These are phyloP conservation scores for Ammodytes marinus DNA, from an alignment of 2,113 vertebrate genomes.

Conservation along the genomic window DNA sequence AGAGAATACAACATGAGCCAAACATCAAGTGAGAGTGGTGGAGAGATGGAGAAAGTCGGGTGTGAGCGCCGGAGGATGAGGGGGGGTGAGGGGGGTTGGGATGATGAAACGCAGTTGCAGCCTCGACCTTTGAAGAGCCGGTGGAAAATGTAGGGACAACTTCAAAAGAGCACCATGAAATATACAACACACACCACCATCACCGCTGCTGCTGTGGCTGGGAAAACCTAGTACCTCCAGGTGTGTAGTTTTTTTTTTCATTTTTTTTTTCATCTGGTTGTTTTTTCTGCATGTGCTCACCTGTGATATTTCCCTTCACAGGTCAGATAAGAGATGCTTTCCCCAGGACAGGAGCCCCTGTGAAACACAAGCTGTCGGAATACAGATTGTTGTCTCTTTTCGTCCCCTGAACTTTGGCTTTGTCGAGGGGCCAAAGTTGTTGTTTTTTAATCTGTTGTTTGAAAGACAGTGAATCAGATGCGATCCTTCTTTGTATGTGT, in stretches of 20 bases:
- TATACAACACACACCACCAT: constrained; percentile 65
- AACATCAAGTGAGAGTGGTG: constrained; percentile 54
- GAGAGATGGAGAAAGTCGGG: constrained; percentile 59
- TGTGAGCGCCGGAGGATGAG: background rate
- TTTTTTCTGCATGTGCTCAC: constrained; percentile 55
- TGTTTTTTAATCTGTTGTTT: constrained; percentile 41
- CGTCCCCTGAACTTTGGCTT: constrained; percentile 59
- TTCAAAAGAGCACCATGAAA: constrained; percentile 81
- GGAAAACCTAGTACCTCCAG: constrained; percentile 50
- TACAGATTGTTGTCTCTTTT: constrained; percentile 47
- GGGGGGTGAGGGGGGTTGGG: background rate
- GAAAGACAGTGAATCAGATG: constrained; percentile 52
- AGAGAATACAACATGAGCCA: constrained; percentile 61
- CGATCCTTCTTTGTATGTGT: constrained; percentile 37
- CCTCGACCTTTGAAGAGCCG: constrained; percentile 79
- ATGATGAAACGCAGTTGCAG: constrained; percentile 71
- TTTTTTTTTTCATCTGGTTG: constrained; percentile 16
- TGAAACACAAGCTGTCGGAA: constrained; percentile 40
- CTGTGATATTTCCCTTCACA: constrained; percentile 54
- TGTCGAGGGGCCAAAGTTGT: background rate
- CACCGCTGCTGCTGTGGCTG: constrained; percentile 38
- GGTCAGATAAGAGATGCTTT: constrained; percentile 30
- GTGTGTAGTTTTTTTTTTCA: constrained; percentile 33
- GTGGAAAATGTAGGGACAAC: constrained; percentile 73
- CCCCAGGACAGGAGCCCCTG: constrained; percentile 19